Evolutionary conservation across 2,888 invertebrate genomes (phyloP), one percentile per base, ranked within the genome.

Genomic region (Pegoplata infirma): DNA sequence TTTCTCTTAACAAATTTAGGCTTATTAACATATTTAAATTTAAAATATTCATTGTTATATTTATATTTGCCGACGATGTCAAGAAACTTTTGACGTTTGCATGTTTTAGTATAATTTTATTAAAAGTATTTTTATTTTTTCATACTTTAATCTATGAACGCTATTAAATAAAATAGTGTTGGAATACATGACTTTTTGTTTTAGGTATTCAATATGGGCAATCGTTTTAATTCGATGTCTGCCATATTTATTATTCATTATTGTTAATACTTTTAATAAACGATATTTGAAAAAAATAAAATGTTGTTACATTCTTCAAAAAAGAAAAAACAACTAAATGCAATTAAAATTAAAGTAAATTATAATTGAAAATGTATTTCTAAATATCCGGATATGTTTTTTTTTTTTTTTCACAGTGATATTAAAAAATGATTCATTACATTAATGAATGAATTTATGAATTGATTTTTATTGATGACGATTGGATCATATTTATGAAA

Each of bases 41-140:
- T 55, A 8, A 25, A 25, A 21, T 23, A 14, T 23, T 55, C 14
- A 25, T 55, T 12, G 19, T 55, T 55, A 12, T 19, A 8, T 3
- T 51, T 51, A 3, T 51, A n/a, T 23, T 55, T 14, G 4, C 25
- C 56, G 36, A 19, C 55, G 14, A 47, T 64, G 63, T 64, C 64
- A 58, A 58, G 49, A 49, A 66, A 73, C 56, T 66, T 73, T 73
- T 59, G 21, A 28, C 44, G 44, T 58, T 49, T 21, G 21, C 49
- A 49, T 3, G 12, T 49, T 19, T 49, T 19, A 40, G 5, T 12
- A 40, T n/a, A 40, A 40, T 40, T 40, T 40, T 40, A 40, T 40
- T n/a, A 40, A 40, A 40, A n/a, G 36, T n/a, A n/a, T 40, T 40
- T 40, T 40, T 12, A 3, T 40, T n/a, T 12, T 5, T 40, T 5